Base-by-base conservation (phyloP, 30 jellyfish, hydroid and myxozoan genomes). In the Cassiopea xamachana region DNA sequence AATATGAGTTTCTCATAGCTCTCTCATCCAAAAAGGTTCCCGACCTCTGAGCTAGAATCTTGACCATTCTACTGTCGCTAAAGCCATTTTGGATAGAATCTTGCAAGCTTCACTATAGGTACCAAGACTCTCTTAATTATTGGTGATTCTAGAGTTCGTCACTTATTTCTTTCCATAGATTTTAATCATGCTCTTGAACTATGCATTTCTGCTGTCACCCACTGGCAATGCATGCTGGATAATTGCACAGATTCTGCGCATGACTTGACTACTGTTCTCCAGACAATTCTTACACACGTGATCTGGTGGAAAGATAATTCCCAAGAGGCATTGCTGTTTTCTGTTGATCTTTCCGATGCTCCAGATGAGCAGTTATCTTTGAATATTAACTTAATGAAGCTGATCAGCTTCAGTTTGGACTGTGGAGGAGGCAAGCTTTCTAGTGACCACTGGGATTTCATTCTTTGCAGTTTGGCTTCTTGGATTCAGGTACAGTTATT, bases 401-500 rank as follows among this genome's bases (percentile, higher is more conserved):
- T 92, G 89, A 60, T 92, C 43, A 69, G 95, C 61, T 50, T 93
- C 58, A 46, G 78, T 39, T 48, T 93, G 75, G 80, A 79, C 2
- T 78, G 87, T 44, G 79, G 84, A 16, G 90, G 77, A 1, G 78
- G 92, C 9, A 19, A 73, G 8, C 92, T 87, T 7, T 47, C 59
- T 16, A 83, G 49, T 12, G 77, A 48, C 71, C 98, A 87, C 18
- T 96, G 98, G 99, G 99, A 96, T 73, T 93, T 96, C 69, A 8
- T 91, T 27, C 98, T 96, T 49, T 96, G 99, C 90, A 69, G 96
- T 47, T 45, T 93, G 12, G 98, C 97, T 27, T 84, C 98, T 7
- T 92, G 98, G 99, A 80, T 96, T 9, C 97, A 96, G 98, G 99
- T 92, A 45, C 39, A 1, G 5, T 49, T 19, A 15, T 7, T n/a